phyloP scores from a whole-genome alignment of 2,113 vertebrate genomes.

The Melanostigma gelatinosum region DNA sequence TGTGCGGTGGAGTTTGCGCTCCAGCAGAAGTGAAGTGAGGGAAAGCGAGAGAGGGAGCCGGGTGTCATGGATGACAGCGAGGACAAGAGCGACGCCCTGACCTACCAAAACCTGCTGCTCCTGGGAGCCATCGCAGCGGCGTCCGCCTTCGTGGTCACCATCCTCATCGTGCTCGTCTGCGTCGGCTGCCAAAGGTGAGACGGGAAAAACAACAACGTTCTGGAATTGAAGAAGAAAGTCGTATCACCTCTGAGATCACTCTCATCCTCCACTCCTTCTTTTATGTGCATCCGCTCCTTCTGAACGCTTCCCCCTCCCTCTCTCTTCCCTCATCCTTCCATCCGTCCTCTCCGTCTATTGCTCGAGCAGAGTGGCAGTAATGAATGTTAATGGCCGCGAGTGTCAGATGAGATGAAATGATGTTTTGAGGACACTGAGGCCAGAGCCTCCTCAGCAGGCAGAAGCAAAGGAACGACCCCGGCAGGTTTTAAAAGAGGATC shows the following conservation, averaged over 20 bases:
- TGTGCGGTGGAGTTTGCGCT: conserved; percentile 39
- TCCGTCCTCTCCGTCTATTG: conserved; percentile 37
- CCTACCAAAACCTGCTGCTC: conserved; percentile 80
- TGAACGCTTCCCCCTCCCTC: conserved; percentile 59
- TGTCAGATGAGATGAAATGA: conserved; percentile 69
- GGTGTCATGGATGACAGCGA: conserved; percentile 60
- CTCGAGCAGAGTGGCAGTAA: conserved; percentile 57
- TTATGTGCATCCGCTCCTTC: conserved; percentile 52
- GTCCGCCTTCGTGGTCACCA: conserved; percentile 85
- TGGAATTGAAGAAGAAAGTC: conserved; percentile 5
- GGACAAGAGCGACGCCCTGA: neutral
- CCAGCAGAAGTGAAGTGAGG: conserved; percentile 54
- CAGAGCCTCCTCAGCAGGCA: conserved; percentile 53
- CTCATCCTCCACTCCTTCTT: conserved; percentile 53
- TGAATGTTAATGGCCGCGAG: conserved; percentile 72
- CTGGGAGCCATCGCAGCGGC: conserved; percentile 84
- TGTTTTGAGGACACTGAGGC: conserved; percentile 65
- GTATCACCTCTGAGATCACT: conserved; percentile 43
- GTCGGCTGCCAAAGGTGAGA: conserved; percentile 84
- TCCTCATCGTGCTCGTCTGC: conserved; percentile 83
- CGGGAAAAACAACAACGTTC: neutral
- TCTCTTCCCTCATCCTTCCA: conserved; percentile 31
- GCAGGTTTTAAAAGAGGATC: conserved; percentile 52
- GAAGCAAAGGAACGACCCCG: conserved; percentile 51
- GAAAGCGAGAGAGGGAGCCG: conserved; percentile 50